Percentiles rank a stretch among this genome's conserved stretches.
These are phyloP conservation scores for Neotragus pygmaeus DNA, from an alignment of 2,113 vertebrate species.

Conservation along the genomic window DNA sequence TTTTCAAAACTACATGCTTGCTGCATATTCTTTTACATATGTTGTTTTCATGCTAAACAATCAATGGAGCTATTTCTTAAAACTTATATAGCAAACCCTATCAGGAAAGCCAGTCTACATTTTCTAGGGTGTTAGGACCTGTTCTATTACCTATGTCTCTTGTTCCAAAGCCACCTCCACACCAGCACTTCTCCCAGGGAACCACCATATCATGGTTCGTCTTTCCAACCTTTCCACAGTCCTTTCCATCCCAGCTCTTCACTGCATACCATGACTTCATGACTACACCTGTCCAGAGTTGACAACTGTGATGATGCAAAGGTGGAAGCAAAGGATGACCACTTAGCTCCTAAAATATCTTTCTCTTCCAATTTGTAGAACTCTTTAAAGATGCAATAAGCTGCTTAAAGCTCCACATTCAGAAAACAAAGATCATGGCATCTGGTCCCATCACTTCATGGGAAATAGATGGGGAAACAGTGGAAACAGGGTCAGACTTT, in stretches of 20 bases:
- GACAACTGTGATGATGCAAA: not conserved
- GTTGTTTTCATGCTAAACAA: not conserved
- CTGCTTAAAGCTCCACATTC: too few relatives aligned
- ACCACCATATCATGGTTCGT: not conserved
- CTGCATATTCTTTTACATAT: rapidly evolving
- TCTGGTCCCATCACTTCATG: too few relatives aligned
- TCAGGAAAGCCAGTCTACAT: not conserved
- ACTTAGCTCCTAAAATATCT: not conserved
- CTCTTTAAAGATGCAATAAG: not conserved
- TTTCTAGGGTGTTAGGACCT: not conserved
- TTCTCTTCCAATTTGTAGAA: not conserved
- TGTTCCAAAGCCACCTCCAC: not conserved
- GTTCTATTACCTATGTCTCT: not conserved
- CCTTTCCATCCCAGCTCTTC: not conserved
- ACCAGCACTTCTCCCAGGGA: not conserved
- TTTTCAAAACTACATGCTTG: not conserved
- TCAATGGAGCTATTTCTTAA: not conserved
- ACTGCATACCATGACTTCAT: not conserved
- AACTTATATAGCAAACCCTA: not conserved
- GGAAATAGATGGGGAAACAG: too few relatives aligned
- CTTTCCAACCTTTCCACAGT: not conserved
- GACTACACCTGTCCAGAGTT: not conserved
- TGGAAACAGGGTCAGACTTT: too few relatives aligned
- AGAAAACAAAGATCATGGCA: too few relatives aligned
- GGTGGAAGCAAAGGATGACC: not conserved